These are phyloP conservation scores for Caenorhabditis virilis DNA, from an alignment of 2,888 invertebrate genomes.

Conservation along the genomic window DNA sequence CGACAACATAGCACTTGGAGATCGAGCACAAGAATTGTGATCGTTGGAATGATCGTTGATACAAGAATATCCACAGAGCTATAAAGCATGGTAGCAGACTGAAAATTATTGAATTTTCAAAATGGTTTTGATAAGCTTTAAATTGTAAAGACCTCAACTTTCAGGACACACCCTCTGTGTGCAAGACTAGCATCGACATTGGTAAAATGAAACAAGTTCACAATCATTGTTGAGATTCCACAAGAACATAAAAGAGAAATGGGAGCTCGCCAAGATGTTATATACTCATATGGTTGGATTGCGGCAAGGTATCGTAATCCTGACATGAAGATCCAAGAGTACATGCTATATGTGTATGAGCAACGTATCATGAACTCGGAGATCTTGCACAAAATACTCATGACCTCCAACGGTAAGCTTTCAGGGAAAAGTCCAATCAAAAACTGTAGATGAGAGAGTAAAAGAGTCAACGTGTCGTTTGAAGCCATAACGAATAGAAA, in stretches of 20 bases:
- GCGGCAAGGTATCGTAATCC: conserved; percentile 56
- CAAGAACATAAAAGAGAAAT: conserved; percentile 26
- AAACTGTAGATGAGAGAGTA: conserved; percentile 45
- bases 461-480: conserved; percentile 50
- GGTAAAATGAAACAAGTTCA: conserved; percentile 49
- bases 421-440: conserved; percentile 14
- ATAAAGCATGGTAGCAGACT: conserved; percentile 33
- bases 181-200: no score
- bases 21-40: conserved; percentile 48
- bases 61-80: conserved; percentile 47
- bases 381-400: conserved; percentile 44
- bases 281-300: conserved; percentile 39
- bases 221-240: conserved; percentile 29
- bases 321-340: conserved; percentile 62
- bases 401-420: conserved; percentile 7
- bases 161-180: conserved; percentile 29
- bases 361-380: conserved; percentile 48
- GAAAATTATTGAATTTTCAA: conserved; percentile 8
- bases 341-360: conserved; percentile 59
- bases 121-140: neutral
- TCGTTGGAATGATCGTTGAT: conserved; percentile 48
- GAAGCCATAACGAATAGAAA: conserved; percentile 56
- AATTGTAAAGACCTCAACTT: no score
- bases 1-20: conserved; percentile 56
- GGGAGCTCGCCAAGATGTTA: conserved; percentile 45